Base-by-base conservation (phyloP, 2,113 vertebrate genomes). In the Carassius carassius region DNA sequence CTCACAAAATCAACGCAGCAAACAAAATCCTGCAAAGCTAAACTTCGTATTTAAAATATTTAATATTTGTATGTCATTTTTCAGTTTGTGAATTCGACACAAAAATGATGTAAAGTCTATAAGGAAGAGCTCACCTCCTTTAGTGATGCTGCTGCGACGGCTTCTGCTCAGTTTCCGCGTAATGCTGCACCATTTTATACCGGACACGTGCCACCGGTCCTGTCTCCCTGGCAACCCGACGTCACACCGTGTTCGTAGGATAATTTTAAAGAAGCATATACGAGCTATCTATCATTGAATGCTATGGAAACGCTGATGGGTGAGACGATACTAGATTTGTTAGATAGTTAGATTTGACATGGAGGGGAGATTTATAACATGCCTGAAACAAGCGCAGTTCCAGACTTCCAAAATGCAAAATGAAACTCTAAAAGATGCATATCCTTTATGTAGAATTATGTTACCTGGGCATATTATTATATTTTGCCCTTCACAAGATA, bases 141-240 rank as follows among this genome's bases (percentile, higher is more conserved):
- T 0, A 84, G 47, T 73, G 93, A 91, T 92, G 91, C 92, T 92
- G 91, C 92, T 92, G 84, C 90, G 89, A 80, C 90, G 89, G 81
- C 87, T 82, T 81, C 86, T 92, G 92, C 91, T 88, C 89, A 78
- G 87, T 72, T 6, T 60, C 19, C 35, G 5, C 60, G 78, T 4
- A 21, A 74, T 10, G 87, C 86, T 85, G 87, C 88, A 89, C 56
- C 51, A 0, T 89, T 94, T 93, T 95, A 95, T 95, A 94, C 47
- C 0, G 0, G 80, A 62, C 93, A 93, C 92, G 92, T 93, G 92
- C 74, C 80, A 69, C 79, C 84, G 63, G 88, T 89, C 86, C 62
- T 67, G 94, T 94, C 84, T 85, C 85, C 93, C 14, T 90, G 89
- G 89, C 32, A 88, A 94, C 91, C 84, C 94, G 93, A 94, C 93